phyloP scores from a whole-genome alignment of 2,113 vertebrate species.

The Pipra filicauda region DNA sequence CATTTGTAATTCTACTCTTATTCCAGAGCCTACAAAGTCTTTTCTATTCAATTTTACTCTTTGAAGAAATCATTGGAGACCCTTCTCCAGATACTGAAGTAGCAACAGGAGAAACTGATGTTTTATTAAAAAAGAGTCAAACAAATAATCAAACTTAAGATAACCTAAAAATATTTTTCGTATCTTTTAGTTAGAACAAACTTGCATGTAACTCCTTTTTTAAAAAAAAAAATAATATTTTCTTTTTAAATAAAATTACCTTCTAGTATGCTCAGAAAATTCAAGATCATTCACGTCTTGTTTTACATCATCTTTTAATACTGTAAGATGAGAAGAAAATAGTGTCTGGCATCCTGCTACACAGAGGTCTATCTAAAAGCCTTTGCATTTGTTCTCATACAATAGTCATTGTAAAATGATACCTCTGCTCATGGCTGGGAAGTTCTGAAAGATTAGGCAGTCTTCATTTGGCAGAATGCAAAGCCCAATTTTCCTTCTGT shows the following conservation, averaged over 20 bases:
- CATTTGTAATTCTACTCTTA: not conserved
- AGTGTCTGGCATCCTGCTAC: conserved; percentile 54
- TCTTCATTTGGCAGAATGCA: conserved; percentile 1
- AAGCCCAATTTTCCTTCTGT: conserved; percentile 18
- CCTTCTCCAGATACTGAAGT: not conserved
- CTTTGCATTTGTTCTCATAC: conserved; percentile 54
- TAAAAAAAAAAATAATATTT: not conserved
- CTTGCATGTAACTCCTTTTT: not conserved
- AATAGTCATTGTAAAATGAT: conserved; percentile 63
- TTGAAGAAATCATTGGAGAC: not conserved
- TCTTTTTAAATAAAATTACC: not conserved
- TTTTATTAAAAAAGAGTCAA: not conserved
- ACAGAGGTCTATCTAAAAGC: conserved; percentile 36
- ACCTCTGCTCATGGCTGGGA: conserved; percentile 35
- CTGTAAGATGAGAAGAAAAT: conserved; percentile 73
- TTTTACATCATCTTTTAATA: conserved; percentile 30
- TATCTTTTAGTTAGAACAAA: not conserved
- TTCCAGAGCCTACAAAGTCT: not conserved
- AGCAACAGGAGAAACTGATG: not conserved
- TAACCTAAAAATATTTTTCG: not conserved
- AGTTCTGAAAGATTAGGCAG: conserved; percentile 64
- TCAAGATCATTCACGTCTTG: conserved; percentile 24
- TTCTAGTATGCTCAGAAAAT: not conserved
- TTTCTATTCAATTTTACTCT: not conserved
- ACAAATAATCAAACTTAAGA: not conserved